These are phyloP conservation scores for Cossypha polioptera DNA, from an alignment of 2,797 vertebrate genomes.

Conservation along the genomic window DNA sequence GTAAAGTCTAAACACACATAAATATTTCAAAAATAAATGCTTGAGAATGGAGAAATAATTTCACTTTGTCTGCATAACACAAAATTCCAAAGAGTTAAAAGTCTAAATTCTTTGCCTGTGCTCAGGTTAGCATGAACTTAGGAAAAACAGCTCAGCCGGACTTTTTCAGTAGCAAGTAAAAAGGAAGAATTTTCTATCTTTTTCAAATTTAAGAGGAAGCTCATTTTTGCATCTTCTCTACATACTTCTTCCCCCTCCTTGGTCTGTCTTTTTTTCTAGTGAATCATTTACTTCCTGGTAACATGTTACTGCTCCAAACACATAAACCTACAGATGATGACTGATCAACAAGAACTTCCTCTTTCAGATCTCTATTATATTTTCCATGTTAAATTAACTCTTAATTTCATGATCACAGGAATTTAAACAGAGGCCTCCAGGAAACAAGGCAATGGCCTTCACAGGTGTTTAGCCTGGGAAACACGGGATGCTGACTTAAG, in stretches of 20 bases:
- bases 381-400: slow-evolving; percentile 32
- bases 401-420: neutral
- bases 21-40: neutral
- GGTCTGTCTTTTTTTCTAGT: neutral
- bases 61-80: neutral
- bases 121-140: neutral
- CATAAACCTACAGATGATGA: slow-evolving; percentile 6
- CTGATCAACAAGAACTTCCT: slow-evolving; percentile 58
- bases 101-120: neutral
- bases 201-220: slow-evolving; percentile 27
- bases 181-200: neutral
- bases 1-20: neutral
- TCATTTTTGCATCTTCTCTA: slow-evolving; percentile 8
- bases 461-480: neutral
- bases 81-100: neutral
- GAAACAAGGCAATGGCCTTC: neutral
- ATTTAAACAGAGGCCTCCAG: slow-evolving; percentile 6
- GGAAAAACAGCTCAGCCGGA: neutral
- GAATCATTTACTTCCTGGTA: slow-evolving; percentile 56
- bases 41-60: neutral
- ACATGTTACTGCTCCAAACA: neutral
- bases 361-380: slow-evolving; percentile 37
- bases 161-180: neutral
- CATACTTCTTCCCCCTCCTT: accelerated
- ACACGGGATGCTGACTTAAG: neutral